phyloP scores from a whole-genome alignment of 2,797 vertebrate genomes.

The Myotis pilosus region DNA sequence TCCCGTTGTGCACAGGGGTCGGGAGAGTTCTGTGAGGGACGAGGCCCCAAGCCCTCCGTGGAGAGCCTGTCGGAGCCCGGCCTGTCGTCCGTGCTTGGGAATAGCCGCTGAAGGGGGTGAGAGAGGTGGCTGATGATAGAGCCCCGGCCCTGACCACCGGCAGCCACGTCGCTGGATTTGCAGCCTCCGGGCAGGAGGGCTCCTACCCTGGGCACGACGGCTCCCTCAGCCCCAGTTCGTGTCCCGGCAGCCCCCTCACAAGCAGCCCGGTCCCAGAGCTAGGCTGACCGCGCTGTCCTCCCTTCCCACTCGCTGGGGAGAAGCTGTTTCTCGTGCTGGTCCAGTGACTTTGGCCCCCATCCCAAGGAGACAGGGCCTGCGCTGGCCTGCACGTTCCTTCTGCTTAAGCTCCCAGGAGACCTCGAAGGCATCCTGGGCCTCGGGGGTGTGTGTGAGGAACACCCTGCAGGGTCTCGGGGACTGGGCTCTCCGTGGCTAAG shows the following conservation, averaged over 20 bases:
- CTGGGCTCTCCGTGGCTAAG: neutral
- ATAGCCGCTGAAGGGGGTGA: neutral
- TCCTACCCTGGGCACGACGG: neutral
- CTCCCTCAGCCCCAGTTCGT: neutral
- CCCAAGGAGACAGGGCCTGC: conserved; percentile 3
- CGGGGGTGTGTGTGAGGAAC: neutral
- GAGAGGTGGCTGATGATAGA: neutral
- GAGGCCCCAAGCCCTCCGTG: neutral
- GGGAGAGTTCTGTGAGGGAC: neutral
- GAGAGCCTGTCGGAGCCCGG: neutral
- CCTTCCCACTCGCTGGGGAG: conserved; percentile 7
- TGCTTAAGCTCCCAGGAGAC: neutral
- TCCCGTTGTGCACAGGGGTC: neutral
- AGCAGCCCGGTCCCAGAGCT: neutral
- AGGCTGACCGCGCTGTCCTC: neutral
- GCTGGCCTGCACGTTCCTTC: neutral
- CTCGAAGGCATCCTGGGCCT: neutral
- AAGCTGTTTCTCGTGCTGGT: neutral
- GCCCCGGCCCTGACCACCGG: neutral
- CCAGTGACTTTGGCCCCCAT: conserved; percentile 5
- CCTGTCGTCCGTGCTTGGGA: neutral
- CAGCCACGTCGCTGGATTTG: neutral
- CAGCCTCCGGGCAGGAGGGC: neutral
- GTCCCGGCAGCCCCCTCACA: too few relatives aligned
- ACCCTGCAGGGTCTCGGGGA: neutral